phyloP scores from a whole-genome alignment of 2,113 vertebrate species.

The Bufo gargarizans region DNA sequence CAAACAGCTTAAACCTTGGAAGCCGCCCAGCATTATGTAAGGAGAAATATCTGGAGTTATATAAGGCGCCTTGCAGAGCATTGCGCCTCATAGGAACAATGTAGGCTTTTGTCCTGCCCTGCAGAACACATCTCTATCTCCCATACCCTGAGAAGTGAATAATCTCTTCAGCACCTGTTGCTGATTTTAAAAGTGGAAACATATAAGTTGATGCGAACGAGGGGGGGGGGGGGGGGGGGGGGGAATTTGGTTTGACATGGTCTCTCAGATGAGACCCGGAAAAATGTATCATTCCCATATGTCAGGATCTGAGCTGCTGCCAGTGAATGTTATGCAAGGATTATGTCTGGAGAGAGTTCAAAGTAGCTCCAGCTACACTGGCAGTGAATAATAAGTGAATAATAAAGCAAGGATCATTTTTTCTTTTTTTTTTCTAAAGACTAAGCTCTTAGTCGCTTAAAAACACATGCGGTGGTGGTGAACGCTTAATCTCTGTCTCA shows the following conservation, averaged over 20 bases:
- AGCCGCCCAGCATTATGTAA: constrained; percentile 4
- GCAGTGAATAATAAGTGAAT: constrained; percentile 49
- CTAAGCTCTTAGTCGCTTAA: neutral
- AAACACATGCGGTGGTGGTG: no score
- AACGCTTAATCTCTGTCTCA: neutral
- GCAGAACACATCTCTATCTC: neutral
- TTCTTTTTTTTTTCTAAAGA: neutral
- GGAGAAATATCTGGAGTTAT: neutral
- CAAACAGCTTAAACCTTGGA: neutral
- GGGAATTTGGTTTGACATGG: neutral
- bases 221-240: no score
- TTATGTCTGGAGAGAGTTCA: constrained; percentile 35
- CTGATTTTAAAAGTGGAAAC: constrained; percentile 15
- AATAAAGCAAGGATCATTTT: constrained; percentile 41
- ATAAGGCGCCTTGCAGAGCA: constrained; percentile 10
- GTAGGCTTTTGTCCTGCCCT: neutral
- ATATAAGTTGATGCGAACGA: neutral
- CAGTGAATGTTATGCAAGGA: constrained; percentile 54
- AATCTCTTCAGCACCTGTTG: neutral
- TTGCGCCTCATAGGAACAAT: neutral
- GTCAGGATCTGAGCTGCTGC: constrained; percentile 16
- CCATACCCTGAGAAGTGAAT: neutral
- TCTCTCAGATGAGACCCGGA: neutral
- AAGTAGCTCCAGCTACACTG: constrained; percentile 17
- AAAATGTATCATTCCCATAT: constrained; percentile 36